phyloP scores from a whole-genome alignment of 2,888 invertebrate species.

The Drosophila kambysellisi region DNA sequence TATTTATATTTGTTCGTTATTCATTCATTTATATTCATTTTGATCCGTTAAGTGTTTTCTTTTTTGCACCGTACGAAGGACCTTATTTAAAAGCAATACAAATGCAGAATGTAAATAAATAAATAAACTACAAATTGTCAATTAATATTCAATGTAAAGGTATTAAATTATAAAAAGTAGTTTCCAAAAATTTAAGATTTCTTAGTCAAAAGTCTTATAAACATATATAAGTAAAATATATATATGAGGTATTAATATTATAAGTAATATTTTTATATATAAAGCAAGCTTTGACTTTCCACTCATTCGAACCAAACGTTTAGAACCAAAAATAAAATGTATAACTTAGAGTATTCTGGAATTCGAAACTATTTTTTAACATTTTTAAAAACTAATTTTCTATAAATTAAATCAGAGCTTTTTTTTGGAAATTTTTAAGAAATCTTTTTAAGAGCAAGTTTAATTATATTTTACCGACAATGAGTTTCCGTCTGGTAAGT shows the following conservation, averaged over 20 bases:
- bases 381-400: neutral
- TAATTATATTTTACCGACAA: neutral
- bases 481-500: slow-evolving; percentile 1
- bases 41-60: neutral
- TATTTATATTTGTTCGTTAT: neutral
- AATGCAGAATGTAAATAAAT: neutral
- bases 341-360: neutral
- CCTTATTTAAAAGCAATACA: neutral
- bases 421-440: neutral
- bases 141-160: neutral
- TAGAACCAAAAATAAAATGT: neutral
- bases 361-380: neutral
- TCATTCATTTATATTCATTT: neutral
- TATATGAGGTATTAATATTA: neutral
- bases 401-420: neutral
- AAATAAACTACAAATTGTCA: neutral
- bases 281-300: neutral
- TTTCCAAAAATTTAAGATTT: neutral
- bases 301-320: neutral
- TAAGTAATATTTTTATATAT: neutral
- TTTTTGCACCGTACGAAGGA: neutral
- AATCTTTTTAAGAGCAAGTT: neutral
- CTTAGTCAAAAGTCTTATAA: neutral
- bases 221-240: neutral
- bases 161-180: neutral